Base-by-base conservation (phyloP, 2,797 vertebrate species). In the Erethizon dorsatum region DNA sequence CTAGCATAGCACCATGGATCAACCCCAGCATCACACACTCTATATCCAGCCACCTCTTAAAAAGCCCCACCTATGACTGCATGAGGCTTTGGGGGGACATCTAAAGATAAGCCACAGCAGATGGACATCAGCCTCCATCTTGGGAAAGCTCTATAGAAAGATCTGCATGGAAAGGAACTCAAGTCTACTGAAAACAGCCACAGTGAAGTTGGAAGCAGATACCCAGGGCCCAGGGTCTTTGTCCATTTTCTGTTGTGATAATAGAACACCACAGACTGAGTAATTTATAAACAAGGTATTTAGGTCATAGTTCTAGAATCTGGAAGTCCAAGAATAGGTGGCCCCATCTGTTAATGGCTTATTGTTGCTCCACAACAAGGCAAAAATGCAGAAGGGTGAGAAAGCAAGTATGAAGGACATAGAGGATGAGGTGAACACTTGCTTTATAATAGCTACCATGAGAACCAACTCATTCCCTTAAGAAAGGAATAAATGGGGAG, bases 101-200 rank as follows among this genome's bases (percentile, higher is more conserved):
- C 33, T 18, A 18, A 69, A 69, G 65, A 69, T 6, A 37, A 69
- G 6, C 33, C 33, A 17, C 7, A 69, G 10, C 65, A 37, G 17
- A 33, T 28, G n/a, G 18, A 67, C 65, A 24, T 14, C 9, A 67
- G 47, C 6, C 20, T 6, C 26, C 1, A 13, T 0, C 2, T 4
- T 47, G 8, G n/a, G 3, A 71, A 47, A 80, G 75, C 2, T 8
- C 8, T 54, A 0, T 56, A 8, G 10, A 71, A 92, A 59, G 5
- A 59, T 8, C 14, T 17, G 14, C 2, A 7, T 2, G 2, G 5
- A 67, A 1, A 61, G 14, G 24, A 69, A 14, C 2, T 10, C 33
- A 61, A 83, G 6, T 45, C 6, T 75, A 33, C 11, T 59, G 33
- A 33, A 65, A 54, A 20, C 1, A 73, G 1, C 1, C 28, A 18